Percentiles rank a stretch among this genome's conserved stretches.
phyloP scores from a whole-genome alignment of 2,113 vertebrate species.

The Dermatemys mawii region DNA sequence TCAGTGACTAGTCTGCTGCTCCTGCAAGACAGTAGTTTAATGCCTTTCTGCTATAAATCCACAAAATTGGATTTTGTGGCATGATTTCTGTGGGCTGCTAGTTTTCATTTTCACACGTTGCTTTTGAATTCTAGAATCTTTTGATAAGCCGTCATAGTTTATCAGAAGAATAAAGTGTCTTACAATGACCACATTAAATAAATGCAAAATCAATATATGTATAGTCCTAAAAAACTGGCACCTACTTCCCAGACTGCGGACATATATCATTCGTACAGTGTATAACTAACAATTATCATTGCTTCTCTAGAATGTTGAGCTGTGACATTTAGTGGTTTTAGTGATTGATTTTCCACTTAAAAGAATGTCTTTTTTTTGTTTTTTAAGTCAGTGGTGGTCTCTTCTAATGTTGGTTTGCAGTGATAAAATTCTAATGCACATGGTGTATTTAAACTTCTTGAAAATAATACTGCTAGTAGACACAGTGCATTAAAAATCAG shows the following conservation, averaged over 20 bases:
- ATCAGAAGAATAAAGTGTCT: conserved; percentile 86
- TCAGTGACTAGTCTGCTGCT: conserved; percentile 77
- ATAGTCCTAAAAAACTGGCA: conserved; percentile 82
- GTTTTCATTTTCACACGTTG: conserved; percentile 83
- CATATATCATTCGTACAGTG: conserved; percentile 77
- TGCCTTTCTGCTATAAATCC: conserved; percentile 84
- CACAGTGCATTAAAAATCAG: conserved; percentile 64
- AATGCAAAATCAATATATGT: conserved; percentile 88
- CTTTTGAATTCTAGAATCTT: conserved; percentile 85
- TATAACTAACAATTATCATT: conserved; percentile 82
- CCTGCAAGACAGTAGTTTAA: conserved; percentile 79
- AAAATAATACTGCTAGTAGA: conserved; percentile 42
- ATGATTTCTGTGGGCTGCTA: conserved; percentile 82
- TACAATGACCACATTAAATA: conserved; percentile 82
- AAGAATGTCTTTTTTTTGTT: conserved; percentile 81
- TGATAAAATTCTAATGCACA: conserved; percentile 71
- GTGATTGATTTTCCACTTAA: conserved; percentile 84
- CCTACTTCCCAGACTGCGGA: conserved; percentile 74
- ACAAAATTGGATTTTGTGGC: conserved; percentile 86
- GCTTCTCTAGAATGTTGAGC: conserved; percentile 76
- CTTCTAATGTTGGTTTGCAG: conserved; percentile 70
- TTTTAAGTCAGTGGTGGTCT: conserved; percentile 74
- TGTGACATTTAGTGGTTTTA: conserved; percentile 80
- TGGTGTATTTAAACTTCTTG: conserved; percentile 58
- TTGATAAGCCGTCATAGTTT: conserved; percentile 86